Evolutionary conservation across 2,888 invertebrate genomes (phyloP).

Genomic region (Drosophila neutralis): DNA sequence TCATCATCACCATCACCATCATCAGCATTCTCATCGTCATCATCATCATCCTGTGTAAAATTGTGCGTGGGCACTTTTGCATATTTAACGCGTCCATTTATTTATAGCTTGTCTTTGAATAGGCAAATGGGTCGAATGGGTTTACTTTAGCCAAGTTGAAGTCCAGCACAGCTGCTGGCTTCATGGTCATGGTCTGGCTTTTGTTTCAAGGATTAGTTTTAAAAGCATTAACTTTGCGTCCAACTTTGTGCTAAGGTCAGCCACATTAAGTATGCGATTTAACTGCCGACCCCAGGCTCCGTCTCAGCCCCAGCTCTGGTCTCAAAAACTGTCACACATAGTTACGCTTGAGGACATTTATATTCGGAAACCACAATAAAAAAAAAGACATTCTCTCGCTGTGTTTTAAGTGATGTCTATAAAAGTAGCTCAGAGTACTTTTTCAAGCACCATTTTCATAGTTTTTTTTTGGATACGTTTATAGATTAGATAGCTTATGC

Average conservation of each 20-base stretch:
- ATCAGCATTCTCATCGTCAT: slow-evolving; percentile 6
- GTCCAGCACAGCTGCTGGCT: slow-evolving; percentile 21
- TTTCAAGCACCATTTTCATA: background rate
- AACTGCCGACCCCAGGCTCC: background rate
- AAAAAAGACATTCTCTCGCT: too few relatives aligned
- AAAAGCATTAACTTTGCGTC: slow-evolving; percentile 54
- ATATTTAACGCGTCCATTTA: slow-evolving; percentile 51
- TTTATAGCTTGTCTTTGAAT: slow-evolving; percentile 40
- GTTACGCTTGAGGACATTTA: slow-evolving; percentile 22
- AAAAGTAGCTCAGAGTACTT: background rate
- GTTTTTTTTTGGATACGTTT: background rate
- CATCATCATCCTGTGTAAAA: slow-evolving; percentile 8
- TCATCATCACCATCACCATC: background rate
- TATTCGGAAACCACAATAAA: slow-evolving; percentile 4
- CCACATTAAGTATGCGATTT: slow-evolving; percentile 49
- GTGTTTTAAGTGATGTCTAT: background rate
- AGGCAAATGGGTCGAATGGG: slow-evolving; percentile 1
- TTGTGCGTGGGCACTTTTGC: slow-evolving; percentile 51
- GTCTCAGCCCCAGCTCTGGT: background rate
- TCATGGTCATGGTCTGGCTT: slow-evolving; percentile 49
- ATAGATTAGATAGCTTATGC: background rate
- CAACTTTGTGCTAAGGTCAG: slow-evolving; percentile 50
- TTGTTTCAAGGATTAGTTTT: slow-evolving; percentile 54
- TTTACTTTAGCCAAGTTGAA: slow-evolving; percentile 23
- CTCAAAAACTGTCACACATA: slow-evolving; percentile 30